phyloP scores from a whole-genome alignment of 2,888 invertebrate genomes.

The Pollenia griseotomentosa region DNA sequence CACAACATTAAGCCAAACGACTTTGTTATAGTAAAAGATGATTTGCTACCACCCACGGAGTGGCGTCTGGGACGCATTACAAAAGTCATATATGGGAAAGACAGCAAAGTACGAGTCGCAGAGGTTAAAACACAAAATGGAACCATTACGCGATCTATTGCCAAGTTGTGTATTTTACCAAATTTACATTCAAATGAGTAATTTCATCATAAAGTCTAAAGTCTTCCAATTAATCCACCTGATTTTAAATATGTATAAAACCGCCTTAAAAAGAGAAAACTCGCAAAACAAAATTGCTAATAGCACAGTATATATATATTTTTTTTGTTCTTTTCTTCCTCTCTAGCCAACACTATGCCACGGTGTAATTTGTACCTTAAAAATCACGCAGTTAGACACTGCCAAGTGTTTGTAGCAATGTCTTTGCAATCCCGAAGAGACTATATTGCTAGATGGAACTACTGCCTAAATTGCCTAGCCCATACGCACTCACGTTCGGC shows the following conservation, averaged over 20 bases:
- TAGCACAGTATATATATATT: no score
- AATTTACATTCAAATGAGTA: no score
- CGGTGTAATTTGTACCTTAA: neutral
- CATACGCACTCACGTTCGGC: neutral
- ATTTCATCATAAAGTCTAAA: no score
- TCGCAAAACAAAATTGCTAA: no score
- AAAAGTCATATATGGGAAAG: slow-evolving; percentile 16
- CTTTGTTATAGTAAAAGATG: slow-evolving; percentile 22
- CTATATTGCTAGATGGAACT: neutral
- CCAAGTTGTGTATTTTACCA: slow-evolving; percentile 5
- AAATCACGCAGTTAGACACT: neutral
- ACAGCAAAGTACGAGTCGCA: slow-evolving; percentile 13
- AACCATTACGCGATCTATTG: neutral
- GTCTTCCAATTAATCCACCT: no score
- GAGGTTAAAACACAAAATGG: slow-evolving; percentile 37
- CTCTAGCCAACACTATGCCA: neutral
- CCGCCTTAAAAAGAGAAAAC: no score
- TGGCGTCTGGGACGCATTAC: neutral
- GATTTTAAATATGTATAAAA: no score
- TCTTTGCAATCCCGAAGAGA: neutral
- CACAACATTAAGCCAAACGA: slow-evolving; percentile 9
- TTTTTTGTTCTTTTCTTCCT: neutral
- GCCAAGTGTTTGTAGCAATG: neutral
- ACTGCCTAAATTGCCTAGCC: no score
- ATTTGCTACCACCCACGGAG: slow-evolving; percentile 7